phyloP scores from a whole-genome alignment of 2,113 vertebrate species.

The Erythrocercus mccallii region DNA sequence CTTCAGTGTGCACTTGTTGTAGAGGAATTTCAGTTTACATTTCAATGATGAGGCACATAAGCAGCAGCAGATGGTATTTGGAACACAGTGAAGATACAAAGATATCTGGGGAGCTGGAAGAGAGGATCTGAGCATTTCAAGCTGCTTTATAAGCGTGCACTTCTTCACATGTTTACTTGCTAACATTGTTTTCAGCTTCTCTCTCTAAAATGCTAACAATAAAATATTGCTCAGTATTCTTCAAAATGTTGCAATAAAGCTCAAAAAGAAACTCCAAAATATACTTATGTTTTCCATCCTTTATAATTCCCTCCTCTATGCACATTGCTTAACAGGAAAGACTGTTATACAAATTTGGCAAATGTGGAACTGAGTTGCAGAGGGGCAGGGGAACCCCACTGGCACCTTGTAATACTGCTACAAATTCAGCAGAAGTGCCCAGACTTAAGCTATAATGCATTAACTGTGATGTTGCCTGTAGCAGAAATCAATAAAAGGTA shows the following conservation, averaged over 20 bases:
- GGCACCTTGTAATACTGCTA: not conserved
- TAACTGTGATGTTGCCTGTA: not conserved
- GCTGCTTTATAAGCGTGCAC: not conserved
- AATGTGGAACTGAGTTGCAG: not conserved
- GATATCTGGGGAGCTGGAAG: slow-evolving; percentile 37
- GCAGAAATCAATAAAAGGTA: not conserved
- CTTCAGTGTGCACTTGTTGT: not conserved
- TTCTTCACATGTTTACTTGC: not conserved
- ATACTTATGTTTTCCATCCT: not conserved
- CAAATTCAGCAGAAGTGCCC: not conserved
- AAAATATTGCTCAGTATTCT: not conserved
- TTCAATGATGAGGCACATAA: slow-evolving; percentile 20
- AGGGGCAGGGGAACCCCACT: not conserved
- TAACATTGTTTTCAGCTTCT: not conserved
- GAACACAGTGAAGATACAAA: not conserved
- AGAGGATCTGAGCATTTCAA: not conserved
- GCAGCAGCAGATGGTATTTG: slow-evolving; percentile 46
- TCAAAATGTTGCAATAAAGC: not conserved
- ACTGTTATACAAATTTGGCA: not conserved
- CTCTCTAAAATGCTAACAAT: not conserved
- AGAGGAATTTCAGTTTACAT: slow-evolving; percentile 43
- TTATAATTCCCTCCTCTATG: not conserved
- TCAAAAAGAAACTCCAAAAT: not conserved
- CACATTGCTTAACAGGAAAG: not conserved
- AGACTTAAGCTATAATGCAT: not conserved